Evolutionary conservation across 2,113 vertebrate genomes (phyloP).

Genomic region (Hippocampus guttulatus): DNA sequence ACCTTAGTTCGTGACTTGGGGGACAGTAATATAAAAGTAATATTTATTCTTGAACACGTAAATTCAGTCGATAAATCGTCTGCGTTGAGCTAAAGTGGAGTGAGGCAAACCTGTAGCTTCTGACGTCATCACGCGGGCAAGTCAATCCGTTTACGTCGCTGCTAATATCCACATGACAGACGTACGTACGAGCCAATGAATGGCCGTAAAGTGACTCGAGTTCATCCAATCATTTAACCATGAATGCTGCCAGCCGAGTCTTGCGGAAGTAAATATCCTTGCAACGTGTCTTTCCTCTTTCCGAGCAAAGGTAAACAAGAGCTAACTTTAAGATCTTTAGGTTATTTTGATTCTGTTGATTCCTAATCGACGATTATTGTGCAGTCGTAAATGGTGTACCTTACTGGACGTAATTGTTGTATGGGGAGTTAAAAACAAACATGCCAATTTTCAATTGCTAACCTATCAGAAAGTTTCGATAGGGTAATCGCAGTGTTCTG

Average conservation of each 20-base stretch:
- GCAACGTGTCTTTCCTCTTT: constrained; percentile 31
- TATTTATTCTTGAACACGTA: not conserved
- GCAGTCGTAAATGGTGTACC: not conserved
- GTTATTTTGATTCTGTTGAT: not conserved
- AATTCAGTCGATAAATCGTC: not conserved
- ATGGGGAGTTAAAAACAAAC: constrained; percentile 25
- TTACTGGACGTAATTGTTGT: not conserved
- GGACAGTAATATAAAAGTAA: not conserved
- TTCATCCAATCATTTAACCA: constrained; percentile 38
- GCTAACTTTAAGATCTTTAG: not conserved
- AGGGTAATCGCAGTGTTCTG: not conserved
- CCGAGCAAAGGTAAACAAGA: constrained; percentile 45
- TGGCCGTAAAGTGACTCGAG: rapidly evolving
- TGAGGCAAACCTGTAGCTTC: constrained; percentile 1
- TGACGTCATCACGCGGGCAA: constrained; percentile 52
- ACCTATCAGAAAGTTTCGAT: not conserved
- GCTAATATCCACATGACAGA: constrained; percentile 12
- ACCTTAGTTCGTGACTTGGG: not conserved
- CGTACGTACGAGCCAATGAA: constrained; percentile 38
- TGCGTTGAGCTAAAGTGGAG: not conserved
- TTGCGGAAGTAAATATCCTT: not conserved
- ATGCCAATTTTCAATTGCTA: constrained; percentile 54
- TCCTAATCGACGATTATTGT: not conserved
- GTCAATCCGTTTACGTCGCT: not conserved
- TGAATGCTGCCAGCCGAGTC: constrained; percentile 3